Evolutionary conservation across 2,888 invertebrate species (phyloP), one percentile per base, ranked within the genome.

Genomic region (Eueremaeus valkanovi): DNA sequence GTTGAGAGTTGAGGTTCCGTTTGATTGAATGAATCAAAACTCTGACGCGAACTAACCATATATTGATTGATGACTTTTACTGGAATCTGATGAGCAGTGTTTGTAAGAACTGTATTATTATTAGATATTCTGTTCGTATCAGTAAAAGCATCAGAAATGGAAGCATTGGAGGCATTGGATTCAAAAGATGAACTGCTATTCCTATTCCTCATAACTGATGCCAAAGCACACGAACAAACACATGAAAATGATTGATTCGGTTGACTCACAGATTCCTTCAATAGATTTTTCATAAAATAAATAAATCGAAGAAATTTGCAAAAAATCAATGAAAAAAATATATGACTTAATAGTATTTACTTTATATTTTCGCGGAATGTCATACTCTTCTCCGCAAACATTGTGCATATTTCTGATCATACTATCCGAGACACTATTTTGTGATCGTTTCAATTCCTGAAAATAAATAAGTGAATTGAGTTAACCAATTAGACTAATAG

Each of bases 341-440:
- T 27, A 40, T 16, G 16, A 27, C 24, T 21, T 33, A 1, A 13
- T 31, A 11, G 16, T 9, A 55, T 42, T 63, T 49, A 78, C 78
- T 72, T 77, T 76, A 42, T 76, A 73, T 72, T 75, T 73, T 74
- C 73, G 55, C 24, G 81, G 81, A 77, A 81, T 76, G 74, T 81
- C 81, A 63, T 81, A 81, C 72, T 80, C 78, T 63, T 80, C 79
- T 74, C 45, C 70, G 27, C 33, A 42, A 27, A 13, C 0, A 13
- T 70, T 70, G 6, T 70, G 18, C 1, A 68, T 45, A 70, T 42
- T 70, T 24, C 13, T 27, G 3, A 18, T 45, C 45, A 42, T 5
- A 36, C 40, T 24, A 66, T 66, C 40, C 21, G 40, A 36, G 9
- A 66, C 1, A 24, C 16, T 27, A 11, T 70, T 40, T 27, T 70